Percentiles rank a stretch among this genome's conserved stretches.
phyloP scores from a whole-genome alignment of 2,797 vertebrate genomes.

The Myotis findleyi region DNA sequence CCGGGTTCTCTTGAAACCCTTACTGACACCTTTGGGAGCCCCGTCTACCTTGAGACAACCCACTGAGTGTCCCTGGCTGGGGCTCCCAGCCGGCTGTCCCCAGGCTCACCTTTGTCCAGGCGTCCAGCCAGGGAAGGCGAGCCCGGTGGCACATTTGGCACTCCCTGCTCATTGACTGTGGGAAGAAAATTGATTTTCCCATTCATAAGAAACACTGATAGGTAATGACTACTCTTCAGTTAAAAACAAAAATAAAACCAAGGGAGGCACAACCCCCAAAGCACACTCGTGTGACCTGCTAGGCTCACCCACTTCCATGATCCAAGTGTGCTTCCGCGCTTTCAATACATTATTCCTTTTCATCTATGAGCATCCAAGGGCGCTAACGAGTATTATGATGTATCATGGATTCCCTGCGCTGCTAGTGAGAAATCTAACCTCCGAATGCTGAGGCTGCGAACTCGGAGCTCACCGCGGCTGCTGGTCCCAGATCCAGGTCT shows the following conservation, averaged over 20 bases:
- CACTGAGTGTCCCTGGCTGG: background rate
- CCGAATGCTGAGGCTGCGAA: background rate
- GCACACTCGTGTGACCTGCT: background rate
- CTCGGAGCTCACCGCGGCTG: background rate
- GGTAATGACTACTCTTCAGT: background rate
- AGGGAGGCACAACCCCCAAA: background rate
- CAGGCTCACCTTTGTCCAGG: background rate
- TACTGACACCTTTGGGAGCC: background rate
- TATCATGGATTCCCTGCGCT: background rate
- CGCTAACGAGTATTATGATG: background rate
- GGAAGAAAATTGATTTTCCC: background rate
- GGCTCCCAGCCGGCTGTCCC: fast-evolving
- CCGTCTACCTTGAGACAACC: background rate
- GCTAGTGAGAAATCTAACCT: background rate
- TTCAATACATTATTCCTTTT: background rate
- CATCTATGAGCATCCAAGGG: no score
- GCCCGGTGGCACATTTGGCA: no score
- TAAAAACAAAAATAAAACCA: background rate
- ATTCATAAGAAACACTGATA: background rate
- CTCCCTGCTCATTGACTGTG: background rate
- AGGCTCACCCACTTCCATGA: background rate
- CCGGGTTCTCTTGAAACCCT: background rate
- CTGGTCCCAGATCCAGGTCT: background rate
- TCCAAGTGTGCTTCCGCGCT: background rate
- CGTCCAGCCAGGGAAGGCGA: background rate